A percentile compares a stretch with the other conserved stretches of the same genome.
Evolutionary conservation across 2,888 invertebrate genomes (phyloP).

Genomic region (Dryomyza anilis): DNA sequence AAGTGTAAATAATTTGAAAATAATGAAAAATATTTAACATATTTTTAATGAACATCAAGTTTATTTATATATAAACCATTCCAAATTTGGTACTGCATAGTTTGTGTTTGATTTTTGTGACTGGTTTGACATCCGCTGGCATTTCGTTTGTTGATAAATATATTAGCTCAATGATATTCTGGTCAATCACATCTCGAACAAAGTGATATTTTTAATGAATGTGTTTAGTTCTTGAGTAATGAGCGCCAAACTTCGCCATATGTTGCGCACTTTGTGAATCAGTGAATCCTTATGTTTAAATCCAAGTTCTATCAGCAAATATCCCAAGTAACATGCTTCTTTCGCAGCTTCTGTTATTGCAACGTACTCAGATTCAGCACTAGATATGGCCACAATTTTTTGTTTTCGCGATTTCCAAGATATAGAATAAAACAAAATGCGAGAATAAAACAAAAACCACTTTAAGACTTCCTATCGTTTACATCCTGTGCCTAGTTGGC

Average conservation of each 20-base stretch:
- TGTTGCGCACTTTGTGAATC: slow-evolving; percentile 24
- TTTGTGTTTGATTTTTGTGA: too few species aligned
- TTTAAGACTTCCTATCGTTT: slow-evolving; percentile 27
- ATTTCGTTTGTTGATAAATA: slow-evolving; percentile 23
- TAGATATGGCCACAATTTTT: slow-evolving; percentile 27
- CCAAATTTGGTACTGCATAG: too few species aligned
- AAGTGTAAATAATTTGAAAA: too few species aligned
- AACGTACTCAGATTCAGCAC: slow-evolving; percentile 31
- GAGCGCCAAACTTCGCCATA: slow-evolving; percentile 20
- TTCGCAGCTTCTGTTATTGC: slow-evolving; percentile 26
- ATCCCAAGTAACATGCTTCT: slow-evolving; percentile 27
- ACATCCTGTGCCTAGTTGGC: slow-evolving; percentile 32
- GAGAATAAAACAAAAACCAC: slow-evolving; percentile 24
- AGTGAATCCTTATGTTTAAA: background rate
- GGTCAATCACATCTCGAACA: slow-evolving; percentile 12
- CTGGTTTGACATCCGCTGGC: too few species aligned
- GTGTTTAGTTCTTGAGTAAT: slow-evolving; percentile 24
- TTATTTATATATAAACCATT: too few species aligned
- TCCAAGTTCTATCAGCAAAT: slow-evolving; percentile 19
- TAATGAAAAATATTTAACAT: too few species aligned
- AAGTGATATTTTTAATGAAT: slow-evolving; percentile 26
- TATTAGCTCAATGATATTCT: slow-evolving; percentile 11
- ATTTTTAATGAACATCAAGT: too few species aligned
- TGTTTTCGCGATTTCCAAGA: slow-evolving; percentile 25
- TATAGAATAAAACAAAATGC: slow-evolving; percentile 22